Base-by-base conservation (phyloP, 1,140 invertebrate genomes). In the Ectropis grisescens region DNA sequence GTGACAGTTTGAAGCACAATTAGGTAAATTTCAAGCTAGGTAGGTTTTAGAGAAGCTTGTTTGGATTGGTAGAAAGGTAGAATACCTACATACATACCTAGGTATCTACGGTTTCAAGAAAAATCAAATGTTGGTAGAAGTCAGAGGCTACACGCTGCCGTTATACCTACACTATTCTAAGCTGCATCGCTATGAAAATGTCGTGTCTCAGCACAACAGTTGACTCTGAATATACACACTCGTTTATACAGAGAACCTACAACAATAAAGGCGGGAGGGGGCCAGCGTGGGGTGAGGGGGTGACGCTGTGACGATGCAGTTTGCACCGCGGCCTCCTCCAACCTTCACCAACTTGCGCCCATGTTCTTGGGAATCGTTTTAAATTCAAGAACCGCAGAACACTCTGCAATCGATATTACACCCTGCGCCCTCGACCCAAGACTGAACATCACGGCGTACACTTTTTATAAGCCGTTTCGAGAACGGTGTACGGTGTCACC, bases 321-420 rank as follows among this genome's bases (percentile, higher is more conserved):
- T 76, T 80, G 71, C 75, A 69, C 65, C 71, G 74, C 69, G 66
- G 66, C 68, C 70, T 71, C 67, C 65, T 69, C 69, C 67, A 74
- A 74, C 74, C 62, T 72, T 76, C 71, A 74, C 62, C 69, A 72
- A 76, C 69, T 75, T 65, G 71, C 62, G 69, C 70, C 68, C 70
- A 59, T 80, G 71, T 80, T 76, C 70, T 79, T 71, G 61, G 70
- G 75, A 80, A 80, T 80, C 69, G 71, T 80, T 80, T 80, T 75
- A 80, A 80, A 79, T 76, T 79, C 71, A 74, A 74, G 62, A 79
- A 69, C 69, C 70, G 69, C 69, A 71, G 50, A 61, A 44, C 54
- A 60, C 48, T 68, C 49, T 36, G 19, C 58, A 48, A 32, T 31
- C 67, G 31, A 72, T 41, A 61, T 45, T 54, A 35, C 39, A 66